Percentiles rank a stretch among this genome's conserved stretches.
Evolutionary conservation across 92 coral and sea anemone species (phyloP).

Genomic region (Phymanthus crucifer): DNA sequence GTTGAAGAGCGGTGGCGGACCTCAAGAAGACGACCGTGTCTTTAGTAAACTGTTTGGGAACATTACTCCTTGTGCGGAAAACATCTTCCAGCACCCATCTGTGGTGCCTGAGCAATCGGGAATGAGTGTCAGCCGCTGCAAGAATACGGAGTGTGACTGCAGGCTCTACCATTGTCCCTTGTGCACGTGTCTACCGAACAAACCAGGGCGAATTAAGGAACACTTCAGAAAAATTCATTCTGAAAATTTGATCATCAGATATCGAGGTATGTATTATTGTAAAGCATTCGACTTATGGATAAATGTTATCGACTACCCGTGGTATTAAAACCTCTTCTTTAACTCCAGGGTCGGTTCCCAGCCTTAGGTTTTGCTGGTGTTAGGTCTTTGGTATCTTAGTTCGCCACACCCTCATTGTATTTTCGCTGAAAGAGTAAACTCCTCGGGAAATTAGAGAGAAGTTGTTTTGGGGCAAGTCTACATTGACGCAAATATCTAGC

Average conservation of each 20-base stretch:
- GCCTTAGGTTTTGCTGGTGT: no score
- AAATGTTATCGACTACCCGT: background rate
- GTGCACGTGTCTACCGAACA: constrained; percentile 84
- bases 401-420: no score
- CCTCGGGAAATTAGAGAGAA: no score
- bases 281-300: background rate
- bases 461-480: no score
- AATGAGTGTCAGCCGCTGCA: constrained; percentile 61
- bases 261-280: constrained; percentile 58
- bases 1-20: constrained; percentile 39
- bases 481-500: no score
- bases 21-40: constrained; percentile 69
- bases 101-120: constrained; percentile 56
- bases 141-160: constrained; percentile 84
- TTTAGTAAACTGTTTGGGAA: constrained; percentile 65
- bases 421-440: no score
- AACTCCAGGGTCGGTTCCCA: no score
- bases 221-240: constrained; percentile 87
- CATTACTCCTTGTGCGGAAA: constrained; percentile 43
- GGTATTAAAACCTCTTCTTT: no score
- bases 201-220: constrained; percentile 83
- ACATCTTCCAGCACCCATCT: constrained; percentile 62
- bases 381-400: no score
- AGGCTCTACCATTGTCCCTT: constrained; percentile 86
- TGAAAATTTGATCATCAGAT: constrained; percentile 74